These are phyloP conservation scores for Gobio occitaniae DNA, from an alignment of 2,797 vertebrate species.

Conservation along the genomic window DNA sequence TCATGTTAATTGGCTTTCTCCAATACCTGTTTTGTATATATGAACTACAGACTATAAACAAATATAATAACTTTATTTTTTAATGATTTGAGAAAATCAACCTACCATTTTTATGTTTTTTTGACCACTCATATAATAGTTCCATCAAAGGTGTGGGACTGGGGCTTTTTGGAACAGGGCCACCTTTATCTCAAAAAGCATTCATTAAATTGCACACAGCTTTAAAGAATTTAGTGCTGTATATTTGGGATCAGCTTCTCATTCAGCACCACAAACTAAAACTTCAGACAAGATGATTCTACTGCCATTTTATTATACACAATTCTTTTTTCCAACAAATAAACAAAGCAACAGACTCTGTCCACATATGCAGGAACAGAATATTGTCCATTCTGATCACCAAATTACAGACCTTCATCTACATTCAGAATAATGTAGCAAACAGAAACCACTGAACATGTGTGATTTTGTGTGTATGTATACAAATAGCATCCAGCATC, in stretches of 20 bases:
- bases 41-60: not conserved
- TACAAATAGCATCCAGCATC: conserved; percentile 23
- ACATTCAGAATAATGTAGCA: conserved; percentile 71
- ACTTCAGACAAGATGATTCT: conserved; percentile 72
- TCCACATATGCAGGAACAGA: conserved; percentile 71
- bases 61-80: too few species aligned
- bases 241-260: not conserved
- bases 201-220: not conserved
- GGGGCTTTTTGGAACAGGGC: not conserved
- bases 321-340: conserved; percentile 72
- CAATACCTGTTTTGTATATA: not conserved
- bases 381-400: conserved; percentile 64
- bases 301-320: conserved; percentile 75
- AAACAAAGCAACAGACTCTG: conserved; percentile 68
- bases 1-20: not conserved
- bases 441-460: conserved; percentile 49
- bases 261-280: conserved; percentile 14
- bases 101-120: not conserved
- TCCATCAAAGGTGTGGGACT: not conserved
- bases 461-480: conserved; percentile 40
- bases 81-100: too few species aligned
- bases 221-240: not conserved
- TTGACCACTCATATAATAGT: not conserved
- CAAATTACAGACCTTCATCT: conserved; percentile 74
- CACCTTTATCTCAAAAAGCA: not conserved